Evolutionary conservation across 1,140 invertebrate species (phyloP).

Genomic region (Periplaneta americana): DNA sequence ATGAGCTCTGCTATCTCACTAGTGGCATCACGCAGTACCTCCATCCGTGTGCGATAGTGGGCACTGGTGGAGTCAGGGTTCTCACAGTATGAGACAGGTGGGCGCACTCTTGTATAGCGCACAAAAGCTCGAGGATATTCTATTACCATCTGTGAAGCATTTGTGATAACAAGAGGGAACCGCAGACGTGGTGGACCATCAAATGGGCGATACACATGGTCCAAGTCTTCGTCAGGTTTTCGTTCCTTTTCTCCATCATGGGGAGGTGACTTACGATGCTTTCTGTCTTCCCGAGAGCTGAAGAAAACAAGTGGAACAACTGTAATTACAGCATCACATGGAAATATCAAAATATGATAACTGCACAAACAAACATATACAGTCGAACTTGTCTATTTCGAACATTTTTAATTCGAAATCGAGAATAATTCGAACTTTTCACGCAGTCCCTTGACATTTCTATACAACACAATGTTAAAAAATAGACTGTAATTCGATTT

Average conservation of each 20-base stretch:
- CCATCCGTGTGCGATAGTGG: background rate
- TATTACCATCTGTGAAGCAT: background rate
- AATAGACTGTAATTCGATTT: no score
- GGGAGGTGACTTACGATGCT: conserved; percentile 2
- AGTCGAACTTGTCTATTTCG: no score
- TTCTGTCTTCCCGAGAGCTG: conserved; percentile 5
- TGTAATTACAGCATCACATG: no score
- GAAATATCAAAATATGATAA: background rate
- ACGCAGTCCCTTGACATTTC: no score
- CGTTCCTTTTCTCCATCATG: background rate
- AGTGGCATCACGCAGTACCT: conserved; percentile 1
- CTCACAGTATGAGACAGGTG: conserved; percentile 9
- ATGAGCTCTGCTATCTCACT: background rate
- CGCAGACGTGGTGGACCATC: background rate
- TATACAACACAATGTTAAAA: no score
- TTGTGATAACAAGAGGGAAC: background rate
- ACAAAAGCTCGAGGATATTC: conserved; percentile 6
- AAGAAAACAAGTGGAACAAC: conserved; percentile 1
- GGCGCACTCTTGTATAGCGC: background rate
- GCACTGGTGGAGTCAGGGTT: background rate
- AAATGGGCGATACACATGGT: conserved; percentile 7
- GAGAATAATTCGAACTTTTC: no score
- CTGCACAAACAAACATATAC: no score
- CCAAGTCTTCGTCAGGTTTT: background rate
- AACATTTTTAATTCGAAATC: no score